phyloP scores from a whole-genome alignment of 2,888 invertebrate species.

The Parthenolecanium corni region DNA sequence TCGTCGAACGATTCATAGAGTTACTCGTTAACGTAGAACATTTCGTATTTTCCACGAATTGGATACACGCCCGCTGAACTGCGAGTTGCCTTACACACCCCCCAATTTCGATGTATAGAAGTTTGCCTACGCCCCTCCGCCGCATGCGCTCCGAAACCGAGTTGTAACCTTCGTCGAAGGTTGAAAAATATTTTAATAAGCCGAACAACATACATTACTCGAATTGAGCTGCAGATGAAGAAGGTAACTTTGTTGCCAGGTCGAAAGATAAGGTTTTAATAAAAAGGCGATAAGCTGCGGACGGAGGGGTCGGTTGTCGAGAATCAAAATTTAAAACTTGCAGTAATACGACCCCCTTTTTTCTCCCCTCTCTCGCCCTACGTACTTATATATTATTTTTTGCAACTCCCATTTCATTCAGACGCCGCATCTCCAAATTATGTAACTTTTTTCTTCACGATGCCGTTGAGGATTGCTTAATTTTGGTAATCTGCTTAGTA shows the following conservation, averaged over 20 bases:
- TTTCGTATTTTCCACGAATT: no score
- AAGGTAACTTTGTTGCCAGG: neutral
- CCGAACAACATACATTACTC: neutral
- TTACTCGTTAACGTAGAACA: no score
- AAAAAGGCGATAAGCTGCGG: neutral
- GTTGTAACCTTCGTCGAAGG: neutral
- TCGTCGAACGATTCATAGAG: no score
- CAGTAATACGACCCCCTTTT: neutral
- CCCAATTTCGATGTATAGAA: no score
- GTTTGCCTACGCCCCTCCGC: no score
- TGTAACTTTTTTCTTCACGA: constrained; percentile 27
- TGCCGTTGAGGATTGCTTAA: constrained; percentile 27
- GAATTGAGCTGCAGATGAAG: neutral
- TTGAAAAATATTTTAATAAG: neutral
- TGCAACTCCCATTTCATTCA: no score
- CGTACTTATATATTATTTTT: no score
- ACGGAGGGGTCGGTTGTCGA: neutral
- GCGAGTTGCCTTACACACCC: no score
- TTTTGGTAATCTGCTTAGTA: constrained; percentile 25
- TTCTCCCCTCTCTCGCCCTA: neutral
- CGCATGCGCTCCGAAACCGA: no score
- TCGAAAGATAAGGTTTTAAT: constrained; percentile 7
- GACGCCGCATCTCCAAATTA: constrained; percentile 10
- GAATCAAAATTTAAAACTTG: constrained; percentile 2
- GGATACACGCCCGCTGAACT: no score